Base-by-base conservation (phyloP, 2,888 invertebrate genomes). In the Adelognathus sp. region DNA sequence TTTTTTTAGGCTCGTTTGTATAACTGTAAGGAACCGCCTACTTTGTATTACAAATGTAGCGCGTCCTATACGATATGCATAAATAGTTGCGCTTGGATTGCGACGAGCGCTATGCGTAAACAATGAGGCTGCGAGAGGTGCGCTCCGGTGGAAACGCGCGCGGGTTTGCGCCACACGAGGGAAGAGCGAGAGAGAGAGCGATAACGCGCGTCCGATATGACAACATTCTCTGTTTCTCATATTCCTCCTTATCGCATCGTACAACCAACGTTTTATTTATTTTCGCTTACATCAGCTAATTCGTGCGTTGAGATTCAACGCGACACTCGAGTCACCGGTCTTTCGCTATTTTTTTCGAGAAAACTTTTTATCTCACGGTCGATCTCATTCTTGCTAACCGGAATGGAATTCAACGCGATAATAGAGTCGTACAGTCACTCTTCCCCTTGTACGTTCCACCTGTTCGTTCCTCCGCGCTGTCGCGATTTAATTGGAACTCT, bases 31-130 rank as follows among this genome's bases (percentile, higher is more conserved):
- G n/a, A 18, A 9, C 3, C 18, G 46, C 11, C 11, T 46, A 24
- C 46, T 21, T 11, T n/a, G 29, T 16, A 58, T 18, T 36, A 52
- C 31, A 41, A 60, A n/a, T 29, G 31, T n/a, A 58, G 44, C 6
- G 56, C 54, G n/a, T 18, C 36, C 21, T 21, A 31, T 33, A 46
- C 66, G 58, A 46, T n/a, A 64, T n/a, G n/a, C n/a, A 54, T 63
- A 73, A 39, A 60, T 14, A 66, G 71, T 66, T 61, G 66, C 66
- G 76, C 54, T 61, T 71, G 52, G 76, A 27, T 72, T 54, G 66
- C 66, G 50, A n/a, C 14, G 76, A 24, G 71, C 60, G 41, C 71
- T 64, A 66, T 66, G 66, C 71, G 60, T 71, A 66, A 76, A 76
- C 76, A 76, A 67, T 60, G 60, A 33, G 36, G 44, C 52, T n/a